phyloP scores from a whole-genome alignment of 2,113 vertebrate species.

The Eleginops maclovinus region DNA sequence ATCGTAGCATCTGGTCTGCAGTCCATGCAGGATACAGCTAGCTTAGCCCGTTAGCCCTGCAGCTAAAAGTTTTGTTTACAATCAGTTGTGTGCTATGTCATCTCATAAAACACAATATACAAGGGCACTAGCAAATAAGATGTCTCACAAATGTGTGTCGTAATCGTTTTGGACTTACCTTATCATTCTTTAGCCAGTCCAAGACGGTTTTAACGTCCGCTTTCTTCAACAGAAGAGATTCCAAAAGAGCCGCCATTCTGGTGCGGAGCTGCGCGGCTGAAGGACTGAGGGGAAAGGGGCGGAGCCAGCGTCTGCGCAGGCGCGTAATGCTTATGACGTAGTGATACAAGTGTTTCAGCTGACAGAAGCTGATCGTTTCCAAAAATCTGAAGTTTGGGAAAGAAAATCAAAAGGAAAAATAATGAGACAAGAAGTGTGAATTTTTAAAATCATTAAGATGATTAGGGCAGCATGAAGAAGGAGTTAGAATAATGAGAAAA shows the following conservation, averaged over 20 bases:
- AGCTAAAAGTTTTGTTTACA: constrained; percentile 83
- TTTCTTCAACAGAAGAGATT: constrained; percentile 88
- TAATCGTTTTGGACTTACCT: constrained; percentile 49
- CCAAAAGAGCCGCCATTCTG: constrained; percentile 96
- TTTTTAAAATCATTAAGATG: too few species aligned
- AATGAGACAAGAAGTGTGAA: too few species aligned
- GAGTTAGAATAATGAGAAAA: too few species aligned
- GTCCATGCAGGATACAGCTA: constrained; percentile 18
- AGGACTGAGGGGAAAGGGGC: constrained; percentile 36
- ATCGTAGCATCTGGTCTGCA: neutral
- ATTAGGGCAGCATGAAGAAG: too few species aligned
- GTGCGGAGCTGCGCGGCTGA: constrained; percentile 60
- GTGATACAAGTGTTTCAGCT: neutral
- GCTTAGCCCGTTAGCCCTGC: constrained; percentile 53
- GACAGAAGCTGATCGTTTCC: neutral
- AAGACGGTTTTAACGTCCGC: constrained; percentile 82
- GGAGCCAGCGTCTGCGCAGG: constrained; percentile 36
- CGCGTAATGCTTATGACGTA: neutral
- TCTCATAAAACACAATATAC: neutral
- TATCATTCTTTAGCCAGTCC: constrained; percentile 83
- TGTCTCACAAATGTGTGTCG: rapidly evolving
- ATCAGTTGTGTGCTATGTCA: constrained; percentile 64
- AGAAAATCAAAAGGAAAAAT: too few species aligned
- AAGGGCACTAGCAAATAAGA: rapidly evolving
- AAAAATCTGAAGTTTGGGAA: too few species aligned